Percentiles rank a stretch among this genome's conserved stretches.
Evolutionary conservation across 2,113 vertebrate genomes (phyloP).

Genomic region (Calidris pugnax): DNA sequence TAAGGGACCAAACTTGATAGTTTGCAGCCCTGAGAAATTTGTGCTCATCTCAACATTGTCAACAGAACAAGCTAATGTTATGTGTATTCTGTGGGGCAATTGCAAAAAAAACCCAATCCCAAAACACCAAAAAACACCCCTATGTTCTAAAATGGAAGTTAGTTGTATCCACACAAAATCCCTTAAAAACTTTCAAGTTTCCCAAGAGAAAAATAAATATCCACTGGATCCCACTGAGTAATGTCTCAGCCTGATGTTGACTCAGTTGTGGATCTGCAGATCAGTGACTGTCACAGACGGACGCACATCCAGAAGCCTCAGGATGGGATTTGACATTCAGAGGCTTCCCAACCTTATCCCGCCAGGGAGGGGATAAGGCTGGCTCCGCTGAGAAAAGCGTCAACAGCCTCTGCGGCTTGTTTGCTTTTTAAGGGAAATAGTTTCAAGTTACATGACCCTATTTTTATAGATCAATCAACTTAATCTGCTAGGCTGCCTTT

Average conservation of each 20-base stretch:
- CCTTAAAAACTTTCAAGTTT: neutral
- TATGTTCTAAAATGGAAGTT: neutral
- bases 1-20: neutral
- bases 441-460: neutral
- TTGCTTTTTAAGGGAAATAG: slow-evolving; percentile 3
- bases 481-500: neutral
- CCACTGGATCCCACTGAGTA: neutral
- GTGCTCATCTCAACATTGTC: neutral
- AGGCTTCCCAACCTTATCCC: neutral
- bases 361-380: neutral
- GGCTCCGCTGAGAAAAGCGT: neutral
- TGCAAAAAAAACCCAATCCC: neutral
- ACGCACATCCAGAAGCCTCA: neutral
- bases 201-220: slow-evolving; percentile 14
- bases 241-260: neutral
- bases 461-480: slow-evolving; percentile 3
- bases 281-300: neutral
- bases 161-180: neutral
- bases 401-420: neutral
- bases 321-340: neutral
- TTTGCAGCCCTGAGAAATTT: neutral
- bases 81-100: neutral
- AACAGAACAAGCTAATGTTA: neutral
- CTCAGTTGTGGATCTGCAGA: neutral
- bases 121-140: fast-evolving